A percentile compares a stretch with the other conserved stretches of the same genome.
These are phyloP conservation scores for Fistularia tabacaria DNA, from an alignment of 2,797 vertebrate species.

Conservation along the genomic window DNA sequence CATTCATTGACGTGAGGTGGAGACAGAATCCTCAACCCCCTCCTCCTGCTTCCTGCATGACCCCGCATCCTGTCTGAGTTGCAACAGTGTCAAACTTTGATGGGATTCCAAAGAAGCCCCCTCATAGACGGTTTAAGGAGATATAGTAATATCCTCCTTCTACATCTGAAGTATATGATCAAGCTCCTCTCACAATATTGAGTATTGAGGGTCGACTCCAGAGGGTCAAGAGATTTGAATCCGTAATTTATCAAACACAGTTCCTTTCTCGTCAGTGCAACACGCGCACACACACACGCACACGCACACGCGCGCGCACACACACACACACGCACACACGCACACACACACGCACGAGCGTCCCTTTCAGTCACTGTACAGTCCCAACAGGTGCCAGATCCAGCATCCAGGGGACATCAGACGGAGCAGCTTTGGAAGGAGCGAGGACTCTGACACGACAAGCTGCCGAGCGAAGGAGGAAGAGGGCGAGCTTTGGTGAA, in stretches of 20 bases:
- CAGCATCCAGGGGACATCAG: conserved; percentile 38
- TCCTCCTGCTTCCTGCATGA: conserved; percentile 25
- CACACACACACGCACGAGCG: conserved; percentile 35
- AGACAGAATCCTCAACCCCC: conserved; percentile 44
- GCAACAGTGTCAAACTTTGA: background rate
- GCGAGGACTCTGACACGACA: conserved; percentile 56
- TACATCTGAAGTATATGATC: conserved; percentile 22
- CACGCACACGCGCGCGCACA: conserved; percentile 33
- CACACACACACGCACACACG: conserved; percentile 5
- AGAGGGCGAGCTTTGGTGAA: conserved; percentile 51
- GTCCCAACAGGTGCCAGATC: conserved; percentile 41
- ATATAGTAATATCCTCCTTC: conserved; percentile 18
- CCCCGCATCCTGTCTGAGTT: conserved; percentile 30
- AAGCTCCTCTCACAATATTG: conserved; percentile 34
- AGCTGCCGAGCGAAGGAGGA: conserved; percentile 62
- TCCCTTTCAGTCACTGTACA: conserved; percentile 54
- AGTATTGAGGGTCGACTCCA: conserved; percentile 16
- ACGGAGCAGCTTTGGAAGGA: conserved; percentile 53
- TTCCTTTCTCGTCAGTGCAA: conserved; percentile 41
- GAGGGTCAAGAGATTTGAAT: conserved; percentile 25
- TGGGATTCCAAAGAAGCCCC: conserved; percentile 1
- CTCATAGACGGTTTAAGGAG: conserved; percentile 18
- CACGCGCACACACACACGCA: conserved; percentile 6
- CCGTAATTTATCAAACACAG: conserved; percentile 37
- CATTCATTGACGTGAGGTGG: conserved; percentile 66